A percentile compares a stretch with the other conserved stretches of the same genome.
These are phyloP conservation scores for Odontomachus brunneus DNA, from an alignment of 1,140 invertebrate genomes.

Conservation along the genomic window DNA sequence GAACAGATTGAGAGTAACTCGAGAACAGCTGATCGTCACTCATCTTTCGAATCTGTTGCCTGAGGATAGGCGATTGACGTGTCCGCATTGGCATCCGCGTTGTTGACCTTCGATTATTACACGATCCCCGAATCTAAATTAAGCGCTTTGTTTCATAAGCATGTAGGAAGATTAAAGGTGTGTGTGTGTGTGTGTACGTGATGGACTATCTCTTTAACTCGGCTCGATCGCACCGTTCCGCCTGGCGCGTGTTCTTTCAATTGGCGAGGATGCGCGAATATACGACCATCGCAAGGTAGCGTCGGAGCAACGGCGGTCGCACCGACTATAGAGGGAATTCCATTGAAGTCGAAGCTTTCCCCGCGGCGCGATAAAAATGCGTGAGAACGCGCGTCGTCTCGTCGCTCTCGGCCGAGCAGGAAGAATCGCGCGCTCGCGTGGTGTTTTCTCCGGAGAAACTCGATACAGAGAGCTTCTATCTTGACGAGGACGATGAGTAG, in stretches of 20 bases:
- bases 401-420: constrained; percentile 35
- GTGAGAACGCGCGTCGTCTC: constrained; percentile 67
- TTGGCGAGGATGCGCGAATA: constrained; percentile 14
- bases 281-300: constrained; percentile 45
- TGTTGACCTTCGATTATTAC: no score
- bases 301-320: constrained; percentile 48
- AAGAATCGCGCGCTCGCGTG: constrained; percentile 47
- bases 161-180: no score
- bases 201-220: neutral
- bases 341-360: constrained; percentile 68
- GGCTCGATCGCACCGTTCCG: constrained; percentile 14
- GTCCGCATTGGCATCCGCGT: no score
- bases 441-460: constrained; percentile 68
- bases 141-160: no score
- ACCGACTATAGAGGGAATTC: constrained; percentile 64
- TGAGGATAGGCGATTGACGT: no score
- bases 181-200: no score
- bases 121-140: neutral
- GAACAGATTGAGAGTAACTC: no score
- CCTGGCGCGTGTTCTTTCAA: constrained; percentile 30
- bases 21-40: neutral
- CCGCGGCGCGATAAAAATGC: constrained; percentile 65
- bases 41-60: no score
- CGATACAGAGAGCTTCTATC: constrained; percentile 14
- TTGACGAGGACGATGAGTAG: neutral